Percentiles rank a stretch among this genome's conserved stretches.
phyloP scores from a whole-genome alignment of 2,113 vertebrate genomes.

The Periophthalmodon schlosseri region DNA sequence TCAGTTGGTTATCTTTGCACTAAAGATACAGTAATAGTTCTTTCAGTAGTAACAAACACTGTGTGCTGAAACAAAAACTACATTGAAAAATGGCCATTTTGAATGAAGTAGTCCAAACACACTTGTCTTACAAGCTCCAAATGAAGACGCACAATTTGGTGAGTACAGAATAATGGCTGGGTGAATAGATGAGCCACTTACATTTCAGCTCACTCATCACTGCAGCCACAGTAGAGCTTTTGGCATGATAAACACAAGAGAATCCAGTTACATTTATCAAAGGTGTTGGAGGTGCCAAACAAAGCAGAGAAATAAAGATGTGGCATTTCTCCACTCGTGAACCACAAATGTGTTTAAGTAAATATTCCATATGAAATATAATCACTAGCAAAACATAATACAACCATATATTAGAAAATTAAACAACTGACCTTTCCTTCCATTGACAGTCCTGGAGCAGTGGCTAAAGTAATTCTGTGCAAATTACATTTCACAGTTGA shows the following conservation, averaged over 20 bases:
- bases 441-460: slow-evolving; percentile 25
- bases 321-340: neutral
- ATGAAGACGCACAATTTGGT: slow-evolving; percentile 6
- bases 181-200: slow-evolving; percentile 40
- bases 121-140: neutral
- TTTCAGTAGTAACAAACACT: no score
- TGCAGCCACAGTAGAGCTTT: slow-evolving; percentile 27
- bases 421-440: slow-evolving; percentile 31
- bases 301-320: neutral
- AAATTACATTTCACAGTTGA: slow-evolving; percentile 54
- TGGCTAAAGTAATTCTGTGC: slow-evolving; percentile 42
- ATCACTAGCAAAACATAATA: no score
- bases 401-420: neutral
- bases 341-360: neutral
- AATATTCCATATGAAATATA: neutral
- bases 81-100: neutral
- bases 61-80: neutral
- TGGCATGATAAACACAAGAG: slow-evolving; percentile 44
- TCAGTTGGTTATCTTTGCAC: neutral
- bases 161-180: slow-evolving; percentile 53
- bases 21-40: neutral
- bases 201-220: slow-evolving; percentile 70
- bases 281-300: slow-evolving; percentile 22
- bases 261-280: slow-evolving; percentile 53
- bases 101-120: neutral